phyloP scores from a whole-genome alignment of 2,797 vertebrate genomes.

The Myiothlypis coronata region DNA sequence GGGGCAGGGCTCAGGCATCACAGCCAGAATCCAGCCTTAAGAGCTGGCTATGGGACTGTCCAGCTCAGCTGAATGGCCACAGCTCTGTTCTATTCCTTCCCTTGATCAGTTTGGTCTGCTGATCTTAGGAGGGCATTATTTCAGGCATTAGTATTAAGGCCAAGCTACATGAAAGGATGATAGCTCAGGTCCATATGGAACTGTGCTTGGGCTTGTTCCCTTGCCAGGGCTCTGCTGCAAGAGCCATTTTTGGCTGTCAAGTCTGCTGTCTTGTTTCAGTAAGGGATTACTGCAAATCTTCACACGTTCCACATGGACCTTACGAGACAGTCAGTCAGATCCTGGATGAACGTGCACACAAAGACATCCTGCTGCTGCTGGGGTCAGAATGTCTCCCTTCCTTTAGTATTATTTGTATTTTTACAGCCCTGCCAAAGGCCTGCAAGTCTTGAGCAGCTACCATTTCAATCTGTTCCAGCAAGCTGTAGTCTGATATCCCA shows the following conservation, averaged over 20 bases:
- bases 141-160: not conserved
- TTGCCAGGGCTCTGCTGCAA: conserved; percentile 33
- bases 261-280: conserved; percentile 1
- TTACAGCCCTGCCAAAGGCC: conserved; percentile 25
- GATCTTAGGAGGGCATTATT: not conserved
- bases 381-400: not conserved
- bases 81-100: not conserved
- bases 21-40: not conserved
- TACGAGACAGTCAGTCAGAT: not conserved
- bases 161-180: not conserved
- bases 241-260: not conserved
- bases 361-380: not conserved
- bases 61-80: not conserved
- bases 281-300: conserved; percentile 24
- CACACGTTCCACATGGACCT: not conserved
- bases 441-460: conserved; percentile 40
- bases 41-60: fast-evolving
- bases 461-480: not conserved
- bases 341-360: not conserved
- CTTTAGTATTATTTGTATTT: conserved; percentile 14
- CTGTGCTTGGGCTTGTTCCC: not conserved
- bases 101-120: not conserved
- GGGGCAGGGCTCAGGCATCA: not conserved
- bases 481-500: conserved; percentile 17
- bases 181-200: conserved; percentile 29